Evolutionary conservation across 2,797 vertebrate species (phyloP).

Genomic region (Peromyscus aztecus): DNA sequence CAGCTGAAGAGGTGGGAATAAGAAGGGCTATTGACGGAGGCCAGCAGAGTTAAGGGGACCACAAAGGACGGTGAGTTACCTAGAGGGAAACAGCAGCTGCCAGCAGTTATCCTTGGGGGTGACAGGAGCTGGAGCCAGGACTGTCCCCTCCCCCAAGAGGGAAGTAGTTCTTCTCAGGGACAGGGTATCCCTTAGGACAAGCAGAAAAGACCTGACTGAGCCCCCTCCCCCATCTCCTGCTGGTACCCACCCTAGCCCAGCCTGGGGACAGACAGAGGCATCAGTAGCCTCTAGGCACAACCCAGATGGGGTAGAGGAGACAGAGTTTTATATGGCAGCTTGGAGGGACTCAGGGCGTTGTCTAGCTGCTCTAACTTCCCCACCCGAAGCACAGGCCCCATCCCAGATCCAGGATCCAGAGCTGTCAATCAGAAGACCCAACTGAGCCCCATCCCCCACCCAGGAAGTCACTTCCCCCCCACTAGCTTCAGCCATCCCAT

Average conservation of each 20-base stretch:
- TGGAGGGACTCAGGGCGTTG: no score
- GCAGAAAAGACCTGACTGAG: neutral
- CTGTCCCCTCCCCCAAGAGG: neutral
- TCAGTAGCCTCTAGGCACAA: neutral
- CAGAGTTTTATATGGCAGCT: neutral
- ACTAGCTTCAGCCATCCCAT: neutral
- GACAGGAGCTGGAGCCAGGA: rapidly evolving
- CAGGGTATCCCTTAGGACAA: neutral
- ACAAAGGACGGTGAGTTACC: neutral
- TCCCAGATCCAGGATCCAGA: neutral
- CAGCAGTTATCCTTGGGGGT: neutral
- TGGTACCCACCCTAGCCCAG: neutral
- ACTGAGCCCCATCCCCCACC: neutral
- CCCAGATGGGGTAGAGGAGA: neutral
- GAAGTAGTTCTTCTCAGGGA: neutral
- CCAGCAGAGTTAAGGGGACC: rapidly evolving
- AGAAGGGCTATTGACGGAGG: neutral
- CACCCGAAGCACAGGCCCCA: neutral
- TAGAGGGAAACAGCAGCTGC: neutral
- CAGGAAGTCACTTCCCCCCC: neutral
- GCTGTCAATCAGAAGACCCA: neutral
- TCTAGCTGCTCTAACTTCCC: neutral
- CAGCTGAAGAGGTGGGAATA: neutral
- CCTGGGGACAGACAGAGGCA: neutral
- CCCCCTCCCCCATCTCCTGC: neutral